Evolutionary conservation across 1,140 invertebrate species (phyloP).

Genomic region (Centruroides sculpturatus): DNA sequence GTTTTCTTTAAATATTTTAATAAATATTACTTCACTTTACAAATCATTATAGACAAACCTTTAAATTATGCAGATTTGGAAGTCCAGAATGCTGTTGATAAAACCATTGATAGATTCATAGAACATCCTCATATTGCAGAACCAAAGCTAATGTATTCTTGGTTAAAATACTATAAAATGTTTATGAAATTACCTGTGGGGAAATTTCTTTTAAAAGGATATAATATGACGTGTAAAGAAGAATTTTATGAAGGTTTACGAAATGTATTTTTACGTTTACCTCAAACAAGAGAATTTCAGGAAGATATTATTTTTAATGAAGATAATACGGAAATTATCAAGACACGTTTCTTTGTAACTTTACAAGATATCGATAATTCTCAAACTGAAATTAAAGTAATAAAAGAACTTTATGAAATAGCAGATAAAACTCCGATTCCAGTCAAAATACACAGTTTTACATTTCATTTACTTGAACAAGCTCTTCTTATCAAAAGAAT

Average conservation of each 20-base stretch:
- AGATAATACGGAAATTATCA: conserved; percentile 50
- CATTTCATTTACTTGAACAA: conserved; percentile 87
- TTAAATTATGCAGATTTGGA: conserved; percentile 68
- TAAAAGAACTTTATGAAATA: conserved; percentile 56
- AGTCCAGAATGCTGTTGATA: conserved; percentile 61
- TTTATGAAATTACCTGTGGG: conserved; percentile 59
- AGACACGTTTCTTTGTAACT: conserved; percentile 72
- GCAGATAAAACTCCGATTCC: conserved; percentile 61
- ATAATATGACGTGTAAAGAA: neutral
- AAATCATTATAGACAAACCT: conserved; percentile 71
- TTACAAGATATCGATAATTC: conserved; percentile 76
- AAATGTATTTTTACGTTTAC: neutral
- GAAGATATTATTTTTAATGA: neutral
- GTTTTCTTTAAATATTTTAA: conserved; percentile 46
- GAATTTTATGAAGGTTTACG: neutral
- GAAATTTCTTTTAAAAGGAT: neutral
- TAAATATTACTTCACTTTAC: conserved; percentile 73
- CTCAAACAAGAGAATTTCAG: neutral
- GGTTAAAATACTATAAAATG: conserved; percentile 65
- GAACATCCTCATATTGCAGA: conserved; percentile 23
- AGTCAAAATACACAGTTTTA: conserved; percentile 80
- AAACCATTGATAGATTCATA: conserved; percentile 62
- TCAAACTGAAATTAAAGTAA: conserved; percentile 80
- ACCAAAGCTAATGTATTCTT: conserved; percentile 36
- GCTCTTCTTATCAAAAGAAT: conserved; percentile 82